Conservation (phyloP, 2,888 invertebrate genomes). For the Spatulosminthurus flaviceps region DNA sequence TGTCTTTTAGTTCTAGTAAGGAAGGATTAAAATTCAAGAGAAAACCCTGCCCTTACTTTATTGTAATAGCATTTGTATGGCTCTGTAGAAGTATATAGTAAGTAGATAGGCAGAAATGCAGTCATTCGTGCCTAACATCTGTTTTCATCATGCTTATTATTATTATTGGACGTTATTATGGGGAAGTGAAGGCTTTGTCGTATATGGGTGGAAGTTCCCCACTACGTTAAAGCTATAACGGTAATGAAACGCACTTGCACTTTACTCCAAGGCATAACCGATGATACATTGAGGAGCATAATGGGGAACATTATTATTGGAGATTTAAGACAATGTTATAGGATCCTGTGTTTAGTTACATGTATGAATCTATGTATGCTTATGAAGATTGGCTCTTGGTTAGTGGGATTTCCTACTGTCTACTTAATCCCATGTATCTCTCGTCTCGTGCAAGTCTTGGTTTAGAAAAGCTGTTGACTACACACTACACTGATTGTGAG, state of each 20-base stretch:
- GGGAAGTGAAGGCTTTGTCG: neutral
- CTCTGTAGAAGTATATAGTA: too few species aligned
- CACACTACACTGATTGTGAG: too few species aligned
- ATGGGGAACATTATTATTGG: neutral
- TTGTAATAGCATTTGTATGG: neutral
- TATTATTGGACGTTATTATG: neutral
- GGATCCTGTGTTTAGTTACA: neutral
- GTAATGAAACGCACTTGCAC: constrained; percentile 34
- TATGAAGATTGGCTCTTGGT: too few species aligned
- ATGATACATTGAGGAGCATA: constrained; percentile 28
- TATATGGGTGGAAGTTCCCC: too few species aligned
- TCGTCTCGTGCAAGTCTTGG: too few species aligned
- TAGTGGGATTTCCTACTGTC: too few species aligned
- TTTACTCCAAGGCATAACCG: constrained; percentile 11
- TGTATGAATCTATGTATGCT: too few species aligned
- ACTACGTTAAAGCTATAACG: too few species aligned
- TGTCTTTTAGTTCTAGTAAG: neutral
- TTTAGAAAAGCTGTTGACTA: too few species aligned
- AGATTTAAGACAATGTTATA: neutral
- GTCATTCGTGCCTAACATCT: constrained; percentile 8
- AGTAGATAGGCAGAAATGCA: neutral
- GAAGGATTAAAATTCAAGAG: neutral
- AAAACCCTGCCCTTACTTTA: neutral
- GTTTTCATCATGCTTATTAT: constrained; percentile 14
- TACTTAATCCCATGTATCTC: too few species aligned